These are phyloP conservation scores for Podarcis muralis DNA, from an alignment of 2,113 vertebrate genomes.

Conservation along the genomic window DNA sequence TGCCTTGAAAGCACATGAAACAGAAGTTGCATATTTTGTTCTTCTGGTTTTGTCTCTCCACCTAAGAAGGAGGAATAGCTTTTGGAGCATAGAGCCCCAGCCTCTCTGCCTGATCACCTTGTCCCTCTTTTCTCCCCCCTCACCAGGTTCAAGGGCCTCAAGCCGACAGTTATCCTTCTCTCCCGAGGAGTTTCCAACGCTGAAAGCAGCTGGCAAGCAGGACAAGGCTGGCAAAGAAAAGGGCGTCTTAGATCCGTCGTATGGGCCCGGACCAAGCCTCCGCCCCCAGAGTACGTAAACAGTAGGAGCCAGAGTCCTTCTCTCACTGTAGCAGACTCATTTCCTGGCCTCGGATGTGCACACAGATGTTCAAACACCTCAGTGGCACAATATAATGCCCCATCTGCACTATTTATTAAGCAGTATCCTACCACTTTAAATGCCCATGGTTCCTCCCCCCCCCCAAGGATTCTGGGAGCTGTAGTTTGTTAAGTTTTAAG, in stretches of 20 bases:
- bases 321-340: too few relatives aligned
- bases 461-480: too few relatives aligned
- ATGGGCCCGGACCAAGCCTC: slow-evolving; percentile 99
- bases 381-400: background rate
- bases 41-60: too few relatives aligned
- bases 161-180: slow-evolving; percentile 99
- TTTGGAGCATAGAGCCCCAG: too few relatives aligned
- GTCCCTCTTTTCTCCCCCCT: slow-evolving; percentile 31
- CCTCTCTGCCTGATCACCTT: slow-evolving; percentile 7
- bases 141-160: slow-evolving; percentile 97
- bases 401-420: too few relatives aligned
- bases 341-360: background rate
- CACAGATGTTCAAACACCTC: background rate
- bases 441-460: too few relatives aligned
- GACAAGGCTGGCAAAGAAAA: slow-evolving; percentile 99
- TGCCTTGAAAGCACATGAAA: too few relatives aligned
- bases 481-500: too few relatives aligned
- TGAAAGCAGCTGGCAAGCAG: slow-evolving; percentile 99
- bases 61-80: too few relatives aligned
- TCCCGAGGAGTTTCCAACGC: slow-evolving; percentile 99
- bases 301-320: background rate
- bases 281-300: slow-evolving; percentile 94
- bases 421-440: too few relatives aligned
- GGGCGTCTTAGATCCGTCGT: slow-evolving; percentile 99
- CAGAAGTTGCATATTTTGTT: too few relatives aligned